Base-by-base conservation (phyloP, 2,888 invertebrate species). In the Pristionchus maxplancki region DNA sequence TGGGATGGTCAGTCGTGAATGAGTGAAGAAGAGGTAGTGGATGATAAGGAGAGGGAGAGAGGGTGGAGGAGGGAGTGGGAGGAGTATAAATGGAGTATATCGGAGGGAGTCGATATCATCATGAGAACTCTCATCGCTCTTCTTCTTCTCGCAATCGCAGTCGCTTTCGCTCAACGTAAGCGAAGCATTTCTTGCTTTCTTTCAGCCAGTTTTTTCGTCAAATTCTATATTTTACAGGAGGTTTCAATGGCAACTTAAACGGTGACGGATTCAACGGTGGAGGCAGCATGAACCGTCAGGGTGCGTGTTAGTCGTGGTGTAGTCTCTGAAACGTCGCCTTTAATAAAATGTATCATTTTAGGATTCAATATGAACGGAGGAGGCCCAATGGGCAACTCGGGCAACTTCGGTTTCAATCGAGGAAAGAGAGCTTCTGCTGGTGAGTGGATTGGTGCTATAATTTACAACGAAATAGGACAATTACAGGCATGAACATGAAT, bases 341-440 rank as follows among this genome's bases (percentile, higher is more conserved):
- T 1, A 8, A 40, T 6, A 24, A 6, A 40, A 37, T 4, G 8
- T 9, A 31, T 40, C 0, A 24, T 44, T 78, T 17, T 48, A 78
- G 78, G 78, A 11, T 78, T 78, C 28, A 78, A 48, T 48, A 48
- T 40, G 40, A 78, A 78, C 48, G 44, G 40, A 28, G 78, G 78
- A 2, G 78, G 78, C 0, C 44, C 44, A 8, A 9, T 8, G 0
- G 78, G 78, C 0, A 48, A 28, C 78, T 11, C 15, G 13, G 78
- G 78, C 8, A 44, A 44, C 28, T 78, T 48, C 48, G 78, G 78
- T n/a, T 71, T 71, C 71, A 78, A 48, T 48, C 44, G 78, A 78
- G 78, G 78, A 40, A 78, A 48, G 78, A 40, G 78, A 15, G 78
- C 78, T n/a, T 8, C 44, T n/a, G 78, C 78, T 78, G 78, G 78